Percentiles rank a stretch among this genome's conserved stretches.
Conservation (phyloP, 2,797 vertebrate species). For the Erpetoichthys calabaricus region DNA sequence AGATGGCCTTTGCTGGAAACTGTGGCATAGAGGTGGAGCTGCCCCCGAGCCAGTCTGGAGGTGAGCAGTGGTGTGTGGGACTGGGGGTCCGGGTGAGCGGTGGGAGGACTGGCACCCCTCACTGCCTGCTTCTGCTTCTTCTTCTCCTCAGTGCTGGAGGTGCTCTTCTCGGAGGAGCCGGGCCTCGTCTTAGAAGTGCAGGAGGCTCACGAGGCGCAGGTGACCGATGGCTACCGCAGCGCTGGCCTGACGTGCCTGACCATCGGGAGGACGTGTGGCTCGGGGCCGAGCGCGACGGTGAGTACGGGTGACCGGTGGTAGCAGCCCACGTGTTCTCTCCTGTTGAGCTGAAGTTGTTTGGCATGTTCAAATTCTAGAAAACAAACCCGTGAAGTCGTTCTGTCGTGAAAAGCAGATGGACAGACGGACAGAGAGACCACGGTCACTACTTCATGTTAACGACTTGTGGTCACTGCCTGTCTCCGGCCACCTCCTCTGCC, state of each 20-base stretch:
- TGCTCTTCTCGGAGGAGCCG: constrained; percentile 76
- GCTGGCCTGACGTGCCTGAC: constrained; percentile 52
- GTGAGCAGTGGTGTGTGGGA: constrained; percentile 22
- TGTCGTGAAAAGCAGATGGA: no score
- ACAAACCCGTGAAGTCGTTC: no score
- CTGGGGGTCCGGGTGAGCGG: neutral
- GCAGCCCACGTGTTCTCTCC: neutral
- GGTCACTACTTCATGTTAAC: no score
- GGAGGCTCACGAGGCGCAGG: constrained; percentile 25
- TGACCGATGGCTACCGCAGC: constrained; percentile 41
- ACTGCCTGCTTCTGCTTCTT: neutral
- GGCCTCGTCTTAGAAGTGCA: constrained; percentile 71
- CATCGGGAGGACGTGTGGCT: constrained; percentile 53
- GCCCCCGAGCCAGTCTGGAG: constrained; percentile 36
- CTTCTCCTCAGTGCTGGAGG: constrained; percentile 46
- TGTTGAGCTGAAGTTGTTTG: neutral
- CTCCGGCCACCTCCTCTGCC: no score
- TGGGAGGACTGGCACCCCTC: neutral
- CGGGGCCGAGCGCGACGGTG: constrained; percentile 62
- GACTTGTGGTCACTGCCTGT: no score
- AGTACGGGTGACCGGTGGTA: constrained; percentile 17
- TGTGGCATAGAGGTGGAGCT: constrained; percentile 62
- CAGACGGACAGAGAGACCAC: no score
- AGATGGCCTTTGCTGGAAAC: constrained; percentile 88
- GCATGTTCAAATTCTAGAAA: no score